phyloP scores from a whole-genome alignment of 2,888 invertebrate genomes.

The Ligdia adustata region DNA sequence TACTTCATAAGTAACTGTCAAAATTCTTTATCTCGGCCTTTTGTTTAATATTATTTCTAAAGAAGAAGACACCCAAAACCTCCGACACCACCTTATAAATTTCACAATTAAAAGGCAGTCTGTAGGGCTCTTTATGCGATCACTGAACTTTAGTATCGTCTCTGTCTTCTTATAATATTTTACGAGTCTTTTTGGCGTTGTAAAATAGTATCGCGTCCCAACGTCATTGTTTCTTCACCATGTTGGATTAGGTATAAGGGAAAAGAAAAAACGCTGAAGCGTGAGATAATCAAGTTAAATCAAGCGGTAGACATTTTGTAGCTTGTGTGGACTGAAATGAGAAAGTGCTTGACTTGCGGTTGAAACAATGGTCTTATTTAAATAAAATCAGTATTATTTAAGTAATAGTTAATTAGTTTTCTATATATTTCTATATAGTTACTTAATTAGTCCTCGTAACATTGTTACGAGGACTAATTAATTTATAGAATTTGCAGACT shows the following conservation, averaged over 20 bases:
- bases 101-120: slow-evolving; percentile 33
- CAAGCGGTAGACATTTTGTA: too few relatives aligned
- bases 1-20: too few relatives aligned
- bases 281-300: slow-evolving; percentile 11
- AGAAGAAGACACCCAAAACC: slow-evolving; percentile 22
- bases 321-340: too few relatives aligned
- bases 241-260: slow-evolving; percentile 15
- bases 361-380: too few relatives aligned
- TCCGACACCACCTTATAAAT: slow-evolving; percentile 27
- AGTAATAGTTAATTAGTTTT: too few relatives aligned
- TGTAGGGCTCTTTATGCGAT: slow-evolving; percentile 30
- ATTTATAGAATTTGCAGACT: too few relatives aligned
- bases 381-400: too few relatives aligned
- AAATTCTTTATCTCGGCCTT: slow-evolving; percentile 49
- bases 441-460: too few relatives aligned
- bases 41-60: slow-evolving; percentile 50
- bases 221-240: slow-evolving; percentile 17
- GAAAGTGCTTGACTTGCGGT: too few relatives aligned
- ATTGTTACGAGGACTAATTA: too few relatives aligned
- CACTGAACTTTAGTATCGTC: slow-evolving; percentile 24
- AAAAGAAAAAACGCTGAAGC: slow-evolving; percentile 15
- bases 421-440: too few relatives aligned
- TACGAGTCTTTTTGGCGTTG: slow-evolving; percentile 17
- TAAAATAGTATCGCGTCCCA: slow-evolving; percentile 12
- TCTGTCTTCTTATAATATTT: slow-evolving; percentile 25